A percentile compares a stretch with the other conserved stretches of the same genome.
These are phyloP conservation scores for Protaetia brevitarsis DNA, from an alignment of 1,140 invertebrate genomes.

Conservation along the genomic window DNA sequence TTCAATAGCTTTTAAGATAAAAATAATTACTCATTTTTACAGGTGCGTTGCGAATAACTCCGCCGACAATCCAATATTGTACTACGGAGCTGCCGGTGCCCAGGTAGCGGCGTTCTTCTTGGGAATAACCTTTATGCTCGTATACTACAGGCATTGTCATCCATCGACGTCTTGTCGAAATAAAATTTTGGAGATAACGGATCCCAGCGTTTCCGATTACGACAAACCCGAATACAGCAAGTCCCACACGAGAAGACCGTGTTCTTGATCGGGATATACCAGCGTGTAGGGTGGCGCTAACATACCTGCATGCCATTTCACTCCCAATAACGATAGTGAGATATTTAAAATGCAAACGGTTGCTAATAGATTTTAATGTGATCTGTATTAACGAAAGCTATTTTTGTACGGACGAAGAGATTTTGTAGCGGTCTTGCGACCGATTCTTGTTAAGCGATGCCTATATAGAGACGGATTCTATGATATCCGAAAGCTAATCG, in stretches of 20 bases:
- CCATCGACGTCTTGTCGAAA: slow-evolving; percentile 43
- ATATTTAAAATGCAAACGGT: neutral
- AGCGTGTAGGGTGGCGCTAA: too few species aligned
- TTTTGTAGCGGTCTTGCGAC: too few species aligned
- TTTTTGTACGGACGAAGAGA: neutral
- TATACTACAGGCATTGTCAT: slow-evolving; percentile 54
- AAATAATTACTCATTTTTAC: slow-evolving; percentile 23
- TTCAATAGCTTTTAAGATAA: neutral
- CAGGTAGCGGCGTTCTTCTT: slow-evolving; percentile 49
- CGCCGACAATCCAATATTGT: slow-evolving; percentile 43
- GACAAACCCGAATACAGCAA: slow-evolving; percentile 45
- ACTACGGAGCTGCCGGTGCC: slow-evolving; percentile 46
- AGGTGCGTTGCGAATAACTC: slow-evolving; percentile 48
- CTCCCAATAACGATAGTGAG: slow-evolving; percentile 1
- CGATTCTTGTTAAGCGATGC: neutral
- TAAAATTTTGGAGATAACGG: slow-evolving; percentile 37
- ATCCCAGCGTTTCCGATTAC: slow-evolving; percentile 34
- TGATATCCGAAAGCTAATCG: neutral
- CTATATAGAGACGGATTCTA: neutral
- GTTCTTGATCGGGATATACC: slow-evolving; percentile 14
- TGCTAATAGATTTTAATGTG: neutral
- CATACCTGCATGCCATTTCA: too few species aligned
- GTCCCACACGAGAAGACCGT: slow-evolving; percentile 32
- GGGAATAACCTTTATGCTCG: slow-evolving; percentile 50
- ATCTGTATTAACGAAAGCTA: neutral